Conservation (phyloP, 1,140 invertebrate species). For the Lycorma delicatula region DNA sequence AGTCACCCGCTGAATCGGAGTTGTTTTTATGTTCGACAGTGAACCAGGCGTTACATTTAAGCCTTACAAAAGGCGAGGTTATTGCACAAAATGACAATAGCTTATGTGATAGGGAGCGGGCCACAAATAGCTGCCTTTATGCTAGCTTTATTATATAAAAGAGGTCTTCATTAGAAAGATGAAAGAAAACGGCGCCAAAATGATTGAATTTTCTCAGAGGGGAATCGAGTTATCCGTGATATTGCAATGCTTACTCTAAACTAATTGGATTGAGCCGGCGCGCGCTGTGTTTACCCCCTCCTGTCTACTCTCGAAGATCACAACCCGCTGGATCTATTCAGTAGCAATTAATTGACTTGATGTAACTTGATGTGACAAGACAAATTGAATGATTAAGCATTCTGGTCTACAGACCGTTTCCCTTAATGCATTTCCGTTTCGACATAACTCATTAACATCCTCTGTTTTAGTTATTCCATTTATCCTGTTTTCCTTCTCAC, state of each 20-base stretch:
- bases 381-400: constrained; percentile 6
- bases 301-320: too few relatives aligned
- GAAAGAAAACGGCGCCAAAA: constrained; percentile 7
- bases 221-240: constrained; percentile 3
- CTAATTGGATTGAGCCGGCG: constrained; percentile 2
- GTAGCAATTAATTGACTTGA: not conserved
- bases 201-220: not conserved
- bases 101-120: not conserved
- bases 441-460: not conserved
- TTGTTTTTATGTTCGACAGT: too few relatives aligned
- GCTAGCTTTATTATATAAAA: constrained; percentile 4
- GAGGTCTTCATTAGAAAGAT: constrained; percentile 3
- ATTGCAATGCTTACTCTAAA: not conserved
- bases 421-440: not conserved
- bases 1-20: too few relatives aligned
- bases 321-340: too few relatives aligned
- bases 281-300: too few relatives aligned
- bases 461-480: too few relatives aligned
- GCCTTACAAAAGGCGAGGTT: not conserved
- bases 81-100: not conserved
- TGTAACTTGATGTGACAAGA: not conserved
- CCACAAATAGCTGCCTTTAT: constrained; percentile 7
- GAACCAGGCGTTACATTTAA: too few relatives aligned
- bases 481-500: too few relatives aligned
- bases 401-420: constrained; percentile 1